These are phyloP conservation scores for Drosophila mayri DNA, from an alignment of 1,140 invertebrate species.

Conservation along the genomic window DNA sequence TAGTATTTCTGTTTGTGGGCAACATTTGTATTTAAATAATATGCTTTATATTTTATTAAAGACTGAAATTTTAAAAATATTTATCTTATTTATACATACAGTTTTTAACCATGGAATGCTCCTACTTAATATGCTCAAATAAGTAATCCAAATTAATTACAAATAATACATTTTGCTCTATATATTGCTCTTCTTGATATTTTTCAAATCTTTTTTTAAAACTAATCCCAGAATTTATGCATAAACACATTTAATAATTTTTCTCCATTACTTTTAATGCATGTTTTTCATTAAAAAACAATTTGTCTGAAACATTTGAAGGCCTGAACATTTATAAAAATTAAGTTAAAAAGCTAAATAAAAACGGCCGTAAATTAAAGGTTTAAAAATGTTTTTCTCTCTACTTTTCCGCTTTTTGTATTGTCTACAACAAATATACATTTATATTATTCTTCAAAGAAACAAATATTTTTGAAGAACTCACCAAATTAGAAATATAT, in stretches of 20 bases:
- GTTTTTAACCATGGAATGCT: too few species aligned
- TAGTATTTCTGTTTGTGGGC: not conserved
- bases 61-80: not conserved
- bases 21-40: not conserved
- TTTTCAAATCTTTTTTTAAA: not conserved
- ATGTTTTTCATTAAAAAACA: not conserved
- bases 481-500: not conserved
- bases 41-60: not conserved
- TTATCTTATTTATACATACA: not conserved
- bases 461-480: not conserved
- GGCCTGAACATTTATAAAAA: not conserved
- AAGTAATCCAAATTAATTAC: not conserved
- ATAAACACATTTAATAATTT: not conserved
- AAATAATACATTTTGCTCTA: too few species aligned
- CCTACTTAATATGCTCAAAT: too few species aligned
- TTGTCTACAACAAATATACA: not conserved
- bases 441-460: not conserved
- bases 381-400: not conserved
- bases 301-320: not conserved
- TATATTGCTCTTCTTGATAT: not conserved
- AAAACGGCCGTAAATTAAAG: slow-evolving; percentile 2
- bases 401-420: not conserved
- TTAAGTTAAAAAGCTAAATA: not conserved
- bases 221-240: not conserved
- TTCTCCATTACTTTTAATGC: not conserved